A percentile compares a stretch with the other conserved stretches of the same genome.
Evolutionary conservation across 2,797 vertebrate species (phyloP).

Genomic region (Notolabrus celidotus): DNA sequence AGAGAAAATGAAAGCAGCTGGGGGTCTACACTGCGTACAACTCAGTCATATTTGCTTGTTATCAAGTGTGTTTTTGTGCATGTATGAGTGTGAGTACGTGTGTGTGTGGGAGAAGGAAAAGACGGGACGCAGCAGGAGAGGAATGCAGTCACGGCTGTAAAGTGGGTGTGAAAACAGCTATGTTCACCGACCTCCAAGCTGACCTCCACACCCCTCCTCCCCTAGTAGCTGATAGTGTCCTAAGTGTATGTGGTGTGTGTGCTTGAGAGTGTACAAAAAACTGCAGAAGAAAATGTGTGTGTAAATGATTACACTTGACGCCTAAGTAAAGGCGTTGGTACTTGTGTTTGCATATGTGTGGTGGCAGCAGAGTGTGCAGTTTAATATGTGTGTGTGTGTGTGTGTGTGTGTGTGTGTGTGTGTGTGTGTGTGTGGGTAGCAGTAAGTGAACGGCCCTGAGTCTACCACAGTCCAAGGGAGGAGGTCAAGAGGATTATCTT

Average conservation of each 20-base stretch:
- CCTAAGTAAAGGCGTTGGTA: conserved; percentile 18
- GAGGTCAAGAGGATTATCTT: conserved; percentile 82
- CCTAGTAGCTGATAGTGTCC: conserved; percentile 57
- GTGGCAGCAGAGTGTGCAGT: neutral
- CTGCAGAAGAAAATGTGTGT: neutral
- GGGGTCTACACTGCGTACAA: conserved; percentile 51
- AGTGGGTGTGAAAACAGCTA: conserved; percentile 80
- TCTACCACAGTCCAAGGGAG: conserved; percentile 55
- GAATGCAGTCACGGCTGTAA: conserved; percentile 79
- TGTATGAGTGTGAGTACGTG: conserved; percentile 13
- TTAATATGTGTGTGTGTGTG: neutral
- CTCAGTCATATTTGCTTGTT: conserved; percentile 72
- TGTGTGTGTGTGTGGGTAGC: conserved; percentile 40
- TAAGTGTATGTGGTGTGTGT: conserved; percentile 29
- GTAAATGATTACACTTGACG: conserved; percentile 10
- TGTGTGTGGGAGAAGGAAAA: conserved; percentile 27
- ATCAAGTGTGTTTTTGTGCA: conserved; percentile 40
- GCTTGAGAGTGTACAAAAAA: neutral
- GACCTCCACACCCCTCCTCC: conserved; percentile 67
- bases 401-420: conserved; percentile 4
- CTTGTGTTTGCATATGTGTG: conserved; percentile 1
- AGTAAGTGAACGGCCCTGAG: conserved; percentile 57
- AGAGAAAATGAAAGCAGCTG: conserved; percentile 79
- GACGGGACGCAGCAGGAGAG: conserved; percentile 69
- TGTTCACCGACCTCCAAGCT: conserved; percentile 71